Conservation (phyloP, 2,797 vertebrate genomes). For the Typhlichthys eigenmanni region DNA sequence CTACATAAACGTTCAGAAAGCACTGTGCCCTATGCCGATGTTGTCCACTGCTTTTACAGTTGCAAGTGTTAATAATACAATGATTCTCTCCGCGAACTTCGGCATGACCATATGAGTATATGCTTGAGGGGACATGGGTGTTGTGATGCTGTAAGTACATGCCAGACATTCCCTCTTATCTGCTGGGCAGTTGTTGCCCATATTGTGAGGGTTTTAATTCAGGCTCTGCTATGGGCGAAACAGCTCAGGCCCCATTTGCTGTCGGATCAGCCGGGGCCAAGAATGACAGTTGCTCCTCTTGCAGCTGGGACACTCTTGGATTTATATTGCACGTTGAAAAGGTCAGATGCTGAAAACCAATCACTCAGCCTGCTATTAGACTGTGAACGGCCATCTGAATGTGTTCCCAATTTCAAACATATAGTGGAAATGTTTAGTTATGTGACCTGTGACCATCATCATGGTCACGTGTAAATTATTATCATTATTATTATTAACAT, state of each 20-base stretch:
- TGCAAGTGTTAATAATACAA: slow-evolving; percentile 49
- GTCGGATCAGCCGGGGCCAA: slow-evolving; percentile 80
- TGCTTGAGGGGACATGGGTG: slow-evolving; percentile 76
- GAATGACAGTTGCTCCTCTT: slow-evolving; percentile 88
- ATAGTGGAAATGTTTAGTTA: background rate
- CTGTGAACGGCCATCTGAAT: slow-evolving; percentile 50
- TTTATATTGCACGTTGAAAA: slow-evolving; percentile 77
- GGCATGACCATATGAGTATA: slow-evolving; percentile 80
- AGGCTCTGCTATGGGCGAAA: slow-evolving; percentile 57
- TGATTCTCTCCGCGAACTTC: slow-evolving; percentile 47
- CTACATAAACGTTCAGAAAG: slow-evolving; percentile 7
- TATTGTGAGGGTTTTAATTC: slow-evolving; percentile 85
- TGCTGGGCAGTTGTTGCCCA: slow-evolving; percentile 89
- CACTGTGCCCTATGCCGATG: slow-evolving; percentile 12
- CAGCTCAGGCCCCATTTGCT: slow-evolving; percentile 81
- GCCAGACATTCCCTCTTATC: slow-evolving; percentile 85
- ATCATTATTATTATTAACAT: background rate
- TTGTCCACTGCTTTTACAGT: background rate
- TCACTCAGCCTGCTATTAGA: slow-evolving; percentile 61
- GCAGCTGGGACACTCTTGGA: slow-evolving; percentile 80
- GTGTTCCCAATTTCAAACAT: slow-evolving; percentile 14
- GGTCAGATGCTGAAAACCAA: slow-evolving; percentile 66
- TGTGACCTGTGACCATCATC: slow-evolving; percentile 8
- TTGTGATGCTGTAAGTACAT: slow-evolving; percentile 84
- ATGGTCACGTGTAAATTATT: too few relatives aligned